Percentiles rank a stretch among this genome's conserved stretches.
These are phyloP conservation scores for Tineola bisselliella DNA, from an alignment of 2,888 invertebrate species.

Conservation along the genomic window DNA sequence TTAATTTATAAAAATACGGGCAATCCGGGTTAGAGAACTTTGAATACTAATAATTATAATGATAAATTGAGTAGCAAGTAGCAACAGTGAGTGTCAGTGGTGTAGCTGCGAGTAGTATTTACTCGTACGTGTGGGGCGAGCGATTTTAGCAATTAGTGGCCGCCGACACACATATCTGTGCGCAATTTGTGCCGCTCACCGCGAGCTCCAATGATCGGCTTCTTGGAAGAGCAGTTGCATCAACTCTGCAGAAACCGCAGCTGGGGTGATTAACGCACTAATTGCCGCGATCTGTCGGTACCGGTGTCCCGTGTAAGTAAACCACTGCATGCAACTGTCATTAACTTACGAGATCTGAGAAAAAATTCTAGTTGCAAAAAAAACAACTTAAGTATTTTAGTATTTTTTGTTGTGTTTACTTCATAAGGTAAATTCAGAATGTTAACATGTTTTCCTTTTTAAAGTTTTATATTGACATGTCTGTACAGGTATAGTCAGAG, in stretches of 20 bases:
- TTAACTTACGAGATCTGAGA: not conserved
- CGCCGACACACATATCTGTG: constrained; percentile 56
- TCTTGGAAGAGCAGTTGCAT: constrained; percentile 57
- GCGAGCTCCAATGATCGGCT: constrained; percentile 50
- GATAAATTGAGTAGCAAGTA: too few relatives aligned
- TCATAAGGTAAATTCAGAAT: not conserved
- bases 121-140: constrained; percentile 25
- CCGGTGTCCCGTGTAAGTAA: constrained; percentile 10
- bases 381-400: not conserved
- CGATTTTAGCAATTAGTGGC: constrained; percentile 64
- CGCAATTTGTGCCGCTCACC: constrained; percentile 14
- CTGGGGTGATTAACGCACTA: constrained; percentile 51
- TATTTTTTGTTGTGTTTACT: not conserved
- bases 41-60: too few relatives aligned
- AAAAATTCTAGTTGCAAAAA: not conserved
- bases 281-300: constrained; percentile 29
- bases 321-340: constrained; percentile 10
- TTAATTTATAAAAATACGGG: too few relatives aligned
- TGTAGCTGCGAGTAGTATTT: too few relatives aligned
- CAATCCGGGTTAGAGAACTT: too few relatives aligned
- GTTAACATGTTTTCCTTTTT: not conserved
- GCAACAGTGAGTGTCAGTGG: not conserved
- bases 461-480: too few relatives aligned
- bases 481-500: too few relatives aligned
- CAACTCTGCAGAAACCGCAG: constrained; percentile 39